Percentiles rank a stretch among this genome's conserved stretches.
Conservation (phyloP, 2,797 vertebrate species). For the Hirundo rustica region DNA sequence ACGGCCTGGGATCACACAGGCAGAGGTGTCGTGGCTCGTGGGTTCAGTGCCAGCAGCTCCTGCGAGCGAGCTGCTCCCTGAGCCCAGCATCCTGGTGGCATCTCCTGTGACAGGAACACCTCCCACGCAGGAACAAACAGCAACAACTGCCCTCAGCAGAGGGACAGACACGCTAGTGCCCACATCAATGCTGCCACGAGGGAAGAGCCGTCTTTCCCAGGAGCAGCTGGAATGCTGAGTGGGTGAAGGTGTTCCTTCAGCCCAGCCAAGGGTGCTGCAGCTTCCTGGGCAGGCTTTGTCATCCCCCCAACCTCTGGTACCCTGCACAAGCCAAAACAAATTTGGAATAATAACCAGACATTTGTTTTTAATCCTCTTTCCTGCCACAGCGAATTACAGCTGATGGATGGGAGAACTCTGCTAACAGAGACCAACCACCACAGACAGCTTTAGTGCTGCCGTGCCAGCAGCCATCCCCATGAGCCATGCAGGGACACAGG, state of each 20-base stretch:
- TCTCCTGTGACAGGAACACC: neutral
- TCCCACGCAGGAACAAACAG: neutral
- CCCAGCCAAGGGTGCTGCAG: neutral
- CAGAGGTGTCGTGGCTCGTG: fast-evolving
- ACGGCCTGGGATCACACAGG: neutral
- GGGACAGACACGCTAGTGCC: neutral
- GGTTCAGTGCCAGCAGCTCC: neutral
- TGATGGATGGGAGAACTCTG: neutral
- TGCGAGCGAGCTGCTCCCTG: fast-evolving
- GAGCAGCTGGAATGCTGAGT: neutral
- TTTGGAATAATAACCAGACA: neutral
- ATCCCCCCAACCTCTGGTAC: neutral
- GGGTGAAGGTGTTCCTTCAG: neutral
- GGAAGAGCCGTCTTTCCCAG: neutral
- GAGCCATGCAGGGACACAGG: neutral
- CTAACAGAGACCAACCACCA: neutral
- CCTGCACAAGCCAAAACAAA: neutral
- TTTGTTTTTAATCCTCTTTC: slow-evolving; percentile 3
- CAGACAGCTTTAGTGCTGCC: neutral
- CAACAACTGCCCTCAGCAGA: neutral
- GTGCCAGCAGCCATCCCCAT: neutral
- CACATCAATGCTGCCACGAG: neutral
- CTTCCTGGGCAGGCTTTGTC: neutral
- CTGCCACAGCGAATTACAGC: neutral
- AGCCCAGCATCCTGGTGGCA: neutral